These are phyloP conservation scores for Mesaphorura yosii DNA, from an alignment of 1,140 invertebrate species.

Conservation along the genomic window DNA sequence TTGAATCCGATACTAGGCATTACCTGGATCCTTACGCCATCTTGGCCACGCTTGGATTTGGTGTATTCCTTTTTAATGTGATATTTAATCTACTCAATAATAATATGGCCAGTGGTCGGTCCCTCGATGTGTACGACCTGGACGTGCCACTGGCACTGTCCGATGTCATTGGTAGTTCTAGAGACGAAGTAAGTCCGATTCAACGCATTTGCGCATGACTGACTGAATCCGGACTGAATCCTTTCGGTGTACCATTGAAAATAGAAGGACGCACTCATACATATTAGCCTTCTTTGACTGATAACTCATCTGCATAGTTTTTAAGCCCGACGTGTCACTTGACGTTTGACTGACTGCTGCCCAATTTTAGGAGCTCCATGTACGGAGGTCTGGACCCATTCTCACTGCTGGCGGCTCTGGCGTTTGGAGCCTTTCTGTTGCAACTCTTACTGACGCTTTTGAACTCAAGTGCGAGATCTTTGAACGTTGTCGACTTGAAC, in stretches of 20 bases:
- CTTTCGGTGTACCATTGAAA: no score
- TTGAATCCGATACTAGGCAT: neutral
- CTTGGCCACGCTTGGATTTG: conserved; percentile 32
- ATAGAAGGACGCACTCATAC: no score
- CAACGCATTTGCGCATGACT: neutral
- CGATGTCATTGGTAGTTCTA: conserved; percentile 21
- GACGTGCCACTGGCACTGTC: conserved; percentile 30
- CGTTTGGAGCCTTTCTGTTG: conserved; percentile 31
- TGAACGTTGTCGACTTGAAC: conserved; percentile 29
- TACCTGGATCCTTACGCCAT: conserved; percentile 33
- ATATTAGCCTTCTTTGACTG: no score
- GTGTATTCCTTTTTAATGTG: conserved; percentile 33
- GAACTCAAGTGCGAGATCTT: conserved; percentile 28
- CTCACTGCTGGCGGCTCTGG: conserved; percentile 28
- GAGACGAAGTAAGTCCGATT: conserved; percentile 22
- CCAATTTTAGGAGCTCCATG: no score
- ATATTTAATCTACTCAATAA: conserved; percentile 33
- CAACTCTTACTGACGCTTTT: conserved; percentile 28
- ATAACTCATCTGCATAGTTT: no score
- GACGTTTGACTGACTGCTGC: no score
- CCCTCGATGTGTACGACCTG: conserved; percentile 31
- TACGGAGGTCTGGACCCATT: conserved; percentile 32
- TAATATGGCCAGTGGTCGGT: conserved; percentile 23
- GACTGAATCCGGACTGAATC: no score
- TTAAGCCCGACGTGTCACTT: no score